Evolutionary conservation across 2,888 invertebrate genomes (phyloP).

Genomic region (Lysandra bellargus): DNA sequence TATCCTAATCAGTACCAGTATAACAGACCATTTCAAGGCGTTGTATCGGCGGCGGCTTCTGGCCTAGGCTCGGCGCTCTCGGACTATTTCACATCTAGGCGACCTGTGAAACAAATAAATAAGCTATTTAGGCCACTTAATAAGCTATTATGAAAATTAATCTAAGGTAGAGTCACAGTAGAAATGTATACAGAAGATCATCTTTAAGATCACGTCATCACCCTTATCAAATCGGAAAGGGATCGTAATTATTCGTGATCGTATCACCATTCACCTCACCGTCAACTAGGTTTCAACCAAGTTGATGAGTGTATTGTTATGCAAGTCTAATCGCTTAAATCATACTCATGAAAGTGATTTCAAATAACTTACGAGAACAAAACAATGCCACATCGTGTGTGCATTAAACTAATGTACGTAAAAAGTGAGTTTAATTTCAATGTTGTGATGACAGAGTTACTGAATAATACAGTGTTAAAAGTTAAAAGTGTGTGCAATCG

Average conservation of each 20-base stretch:
- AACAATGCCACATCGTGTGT: too few relatives aligned
- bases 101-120: slow-evolving; percentile 60
- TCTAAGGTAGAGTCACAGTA: background rate
- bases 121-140: slow-evolving; percentile 65
- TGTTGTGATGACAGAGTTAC: too few relatives aligned
- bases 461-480: too few relatives aligned
- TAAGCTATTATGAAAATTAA: slow-evolving; percentile 55
- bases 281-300: background rate
- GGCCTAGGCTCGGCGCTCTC: slow-evolving; percentile 78
- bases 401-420: too few relatives aligned
- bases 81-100: slow-evolving; percentile 63
- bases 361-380: too few relatives aligned
- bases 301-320: too few relatives aligned
- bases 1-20: slow-evolving; percentile 37
- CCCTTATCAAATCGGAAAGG: background rate
- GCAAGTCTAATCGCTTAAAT: too few relatives aligned
- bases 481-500: background rate
- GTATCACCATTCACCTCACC: background rate
- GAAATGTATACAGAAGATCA: background rate
- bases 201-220: background rate
- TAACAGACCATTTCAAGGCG: slow-evolving; percentile 60
- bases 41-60: slow-evolving; percentile 69
- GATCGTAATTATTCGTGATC: background rate
- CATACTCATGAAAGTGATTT: too few relatives aligned
- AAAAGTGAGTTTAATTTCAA: too few relatives aligned